phyloP scores from a whole-genome alignment of 2,888 invertebrate species.

The Lepidochrysops patricia region DNA sequence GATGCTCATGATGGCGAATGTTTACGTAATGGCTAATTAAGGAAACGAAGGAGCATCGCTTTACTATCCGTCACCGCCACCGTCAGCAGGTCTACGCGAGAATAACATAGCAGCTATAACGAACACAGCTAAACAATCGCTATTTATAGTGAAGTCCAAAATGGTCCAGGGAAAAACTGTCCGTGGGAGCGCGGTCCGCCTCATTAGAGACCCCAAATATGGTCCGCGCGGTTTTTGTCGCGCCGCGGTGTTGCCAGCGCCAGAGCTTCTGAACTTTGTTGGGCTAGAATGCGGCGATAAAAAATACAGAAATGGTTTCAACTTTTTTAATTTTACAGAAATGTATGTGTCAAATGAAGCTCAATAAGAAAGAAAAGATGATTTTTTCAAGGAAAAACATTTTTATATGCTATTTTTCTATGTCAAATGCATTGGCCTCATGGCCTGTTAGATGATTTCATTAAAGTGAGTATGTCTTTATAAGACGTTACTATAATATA shows the following conservation, averaged over 20 bases:
- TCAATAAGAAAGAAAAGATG: too few species aligned
- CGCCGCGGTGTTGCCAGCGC: constrained; percentile 1
- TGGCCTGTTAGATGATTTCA: too few species aligned
- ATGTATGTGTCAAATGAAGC: too few species aligned
- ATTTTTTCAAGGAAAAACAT: too few species aligned
- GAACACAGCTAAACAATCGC: constrained; percentile 4
- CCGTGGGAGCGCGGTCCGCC: constrained; percentile 3
- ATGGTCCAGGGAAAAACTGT: background rate
- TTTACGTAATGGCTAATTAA: background rate
- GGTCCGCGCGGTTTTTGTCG: constrained; percentile 7
- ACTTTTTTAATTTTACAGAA: too few species aligned
- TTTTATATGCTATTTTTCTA: too few species aligned
- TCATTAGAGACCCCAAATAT: constrained; percentile 11
- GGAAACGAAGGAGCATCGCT: background rate
- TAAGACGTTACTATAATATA: too few species aligned
- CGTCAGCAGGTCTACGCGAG: background rate
- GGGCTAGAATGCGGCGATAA: too few species aligned
- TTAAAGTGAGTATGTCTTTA: too few species aligned
- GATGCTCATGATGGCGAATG: background rate
- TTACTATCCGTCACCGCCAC: background rate
- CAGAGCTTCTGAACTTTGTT: background rate
- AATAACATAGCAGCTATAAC: background rate
- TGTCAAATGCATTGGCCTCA: too few species aligned
- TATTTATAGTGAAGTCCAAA: constrained; percentile 9
- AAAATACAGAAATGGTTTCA: too few species aligned